These are phyloP conservation scores for Cyclura pinguis DNA, from an alignment of 2,797 vertebrate genomes.

Conservation along the genomic window DNA sequence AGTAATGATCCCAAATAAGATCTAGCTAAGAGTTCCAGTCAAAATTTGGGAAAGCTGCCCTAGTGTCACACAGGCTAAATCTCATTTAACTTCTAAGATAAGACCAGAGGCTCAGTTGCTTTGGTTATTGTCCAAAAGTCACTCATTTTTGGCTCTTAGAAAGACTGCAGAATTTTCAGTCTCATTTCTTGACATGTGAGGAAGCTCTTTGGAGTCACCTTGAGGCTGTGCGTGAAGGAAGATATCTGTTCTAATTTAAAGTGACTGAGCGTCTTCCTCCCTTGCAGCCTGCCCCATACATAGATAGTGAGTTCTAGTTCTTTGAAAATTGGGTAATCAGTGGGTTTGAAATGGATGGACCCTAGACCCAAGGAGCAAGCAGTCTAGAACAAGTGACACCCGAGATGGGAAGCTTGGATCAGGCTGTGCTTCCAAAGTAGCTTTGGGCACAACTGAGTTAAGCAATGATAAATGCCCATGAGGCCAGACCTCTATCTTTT, in stretches of 20 bases:
- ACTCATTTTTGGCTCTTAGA: constrained; percentile 21
- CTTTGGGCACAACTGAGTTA: not conserved
- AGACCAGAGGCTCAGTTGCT: not conserved
- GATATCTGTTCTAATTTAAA: not conserved
- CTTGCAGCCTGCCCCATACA: too few relatives aligned
- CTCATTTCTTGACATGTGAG: constrained; percentile 10
- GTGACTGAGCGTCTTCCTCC: not conserved
- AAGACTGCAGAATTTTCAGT: constrained; percentile 34
- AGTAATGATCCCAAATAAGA: not conserved
- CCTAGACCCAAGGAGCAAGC: not conserved
- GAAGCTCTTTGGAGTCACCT: constrained; percentile 28
- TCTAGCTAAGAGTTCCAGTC: not conserved
- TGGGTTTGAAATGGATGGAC: not conserved
- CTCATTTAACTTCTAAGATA: not conserved
- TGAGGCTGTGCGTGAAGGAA: constrained; percentile 6
- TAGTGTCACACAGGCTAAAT: not conserved
- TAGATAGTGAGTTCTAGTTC: not conserved
- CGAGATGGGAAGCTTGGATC: not conserved
- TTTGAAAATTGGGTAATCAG: not conserved
- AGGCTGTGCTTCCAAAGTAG: not conserved
- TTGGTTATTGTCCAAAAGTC: constrained; percentile 7
- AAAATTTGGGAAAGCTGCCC: not conserved
- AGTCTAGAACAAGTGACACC: too few relatives aligned
- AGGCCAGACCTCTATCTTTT: not conserved
- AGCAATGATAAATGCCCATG: not conserved